These are phyloP conservation scores for Spea multiplicata DNA, from an alignment of 2,113 vertebrate species.

Conservation along the genomic window DNA sequence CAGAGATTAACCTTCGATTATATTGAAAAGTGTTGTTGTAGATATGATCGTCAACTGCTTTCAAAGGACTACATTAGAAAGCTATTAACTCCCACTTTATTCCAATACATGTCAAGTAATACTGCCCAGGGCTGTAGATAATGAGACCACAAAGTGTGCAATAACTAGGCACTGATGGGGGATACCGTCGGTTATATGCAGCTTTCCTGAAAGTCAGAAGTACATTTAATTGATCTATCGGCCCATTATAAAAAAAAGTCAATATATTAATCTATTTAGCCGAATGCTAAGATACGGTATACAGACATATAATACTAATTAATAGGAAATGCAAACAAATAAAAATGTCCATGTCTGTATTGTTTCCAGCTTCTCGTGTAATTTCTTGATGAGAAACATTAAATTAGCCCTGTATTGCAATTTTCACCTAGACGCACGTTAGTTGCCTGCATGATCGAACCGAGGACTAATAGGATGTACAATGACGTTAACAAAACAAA, in stretches of 20 bases:
- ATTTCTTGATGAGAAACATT: too few species aligned
- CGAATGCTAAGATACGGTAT: too few species aligned
- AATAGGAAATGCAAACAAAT: too few species aligned
- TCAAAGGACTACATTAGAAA: conserved; percentile 20
- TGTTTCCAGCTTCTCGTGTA: too few species aligned
- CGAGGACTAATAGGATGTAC: too few species aligned
- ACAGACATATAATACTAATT: too few species aligned
- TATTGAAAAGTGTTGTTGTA: conserved; percentile 27
- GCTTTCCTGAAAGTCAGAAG: conserved; percentile 14
- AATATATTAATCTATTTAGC: too few species aligned
- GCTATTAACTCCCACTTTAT: conserved; percentile 8
- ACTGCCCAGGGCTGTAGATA: background rate
- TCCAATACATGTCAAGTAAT: conserved; percentile 17
- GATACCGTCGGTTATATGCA: background rate
- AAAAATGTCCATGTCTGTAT: too few species aligned
- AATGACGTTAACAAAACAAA: too few species aligned
- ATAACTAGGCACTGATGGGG: background rate
- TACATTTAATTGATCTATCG: background rate
- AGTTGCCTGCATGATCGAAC: too few species aligned
- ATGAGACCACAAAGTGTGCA: conserved; percentile 23
- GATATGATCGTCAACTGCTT: conserved; percentile 16
- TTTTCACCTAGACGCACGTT: too few species aligned
- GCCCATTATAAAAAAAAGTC: background rate
- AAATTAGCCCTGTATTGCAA: too few species aligned
- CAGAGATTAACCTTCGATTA: conserved; percentile 25